These are phyloP conservation scores for Phainopepla nitens DNA, from an alignment of 2,113 vertebrate genomes.

Conservation along the genomic window DNA sequence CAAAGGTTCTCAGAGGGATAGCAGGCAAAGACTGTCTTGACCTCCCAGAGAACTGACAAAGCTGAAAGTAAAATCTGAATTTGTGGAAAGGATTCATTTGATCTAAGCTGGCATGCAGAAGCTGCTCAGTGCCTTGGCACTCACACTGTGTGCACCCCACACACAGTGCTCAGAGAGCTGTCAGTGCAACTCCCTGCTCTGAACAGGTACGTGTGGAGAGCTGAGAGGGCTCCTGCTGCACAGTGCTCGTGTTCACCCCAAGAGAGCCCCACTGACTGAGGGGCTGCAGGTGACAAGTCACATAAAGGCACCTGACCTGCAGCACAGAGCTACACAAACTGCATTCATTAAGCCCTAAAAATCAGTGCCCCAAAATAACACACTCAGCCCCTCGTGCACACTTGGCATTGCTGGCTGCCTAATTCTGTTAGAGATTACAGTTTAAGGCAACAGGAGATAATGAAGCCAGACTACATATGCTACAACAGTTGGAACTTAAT, in stretches of 20 bases:
- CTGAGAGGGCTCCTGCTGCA: neutral
- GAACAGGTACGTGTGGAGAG: accelerated
- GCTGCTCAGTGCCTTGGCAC: neutral
- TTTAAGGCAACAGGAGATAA: constrained; percentile 29
- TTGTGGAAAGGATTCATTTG: neutral
- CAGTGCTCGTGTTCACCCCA: accelerated
- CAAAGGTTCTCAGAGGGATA: neutral
- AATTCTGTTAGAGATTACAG: neutral
- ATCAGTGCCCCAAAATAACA: neutral
- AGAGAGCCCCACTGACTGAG: too few species aligned
- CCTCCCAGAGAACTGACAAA: neutral
- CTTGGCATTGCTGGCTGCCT: neutral
- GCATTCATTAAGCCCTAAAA: neutral
- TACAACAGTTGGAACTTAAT: constrained; percentile 46
- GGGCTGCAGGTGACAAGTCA: neutral
- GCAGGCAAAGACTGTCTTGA: neutral
- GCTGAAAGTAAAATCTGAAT: neutral
- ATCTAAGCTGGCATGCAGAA: too few species aligned
- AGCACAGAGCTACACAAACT: neutral
- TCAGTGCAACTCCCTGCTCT: too few species aligned
- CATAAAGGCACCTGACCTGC: accelerated
- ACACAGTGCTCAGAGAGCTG: neutral
- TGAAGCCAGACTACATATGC: constrained; percentile 53
- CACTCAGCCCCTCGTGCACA: neutral
- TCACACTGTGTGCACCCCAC: too few species aligned